phyloP scores from a whole-genome alignment of 1,140 invertebrate genomes.

The Macrocentrus cingulum region DNA sequence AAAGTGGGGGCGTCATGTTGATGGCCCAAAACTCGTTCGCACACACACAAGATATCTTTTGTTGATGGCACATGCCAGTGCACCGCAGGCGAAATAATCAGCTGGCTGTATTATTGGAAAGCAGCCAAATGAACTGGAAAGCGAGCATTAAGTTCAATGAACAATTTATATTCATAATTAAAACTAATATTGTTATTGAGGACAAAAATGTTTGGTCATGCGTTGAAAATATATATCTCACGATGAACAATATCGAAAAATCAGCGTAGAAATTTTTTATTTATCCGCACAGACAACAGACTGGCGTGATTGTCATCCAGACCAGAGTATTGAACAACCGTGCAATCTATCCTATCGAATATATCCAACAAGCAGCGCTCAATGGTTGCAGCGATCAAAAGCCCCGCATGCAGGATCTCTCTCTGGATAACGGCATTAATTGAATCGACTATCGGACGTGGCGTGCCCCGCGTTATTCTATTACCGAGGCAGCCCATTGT shows the following conservation, averaged over 20 bases:
- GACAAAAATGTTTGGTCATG: not conserved
- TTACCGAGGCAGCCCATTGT: slow-evolving; percentile 52
- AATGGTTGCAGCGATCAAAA: slow-evolving; percentile 42
- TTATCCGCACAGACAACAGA: too few species aligned
- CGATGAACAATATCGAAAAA: too few species aligned
- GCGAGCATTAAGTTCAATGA: not conserved
- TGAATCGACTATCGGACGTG: slow-evolving; percentile 50
- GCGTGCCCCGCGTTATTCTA: slow-evolving; percentile 51
- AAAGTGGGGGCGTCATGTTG: too few species aligned
- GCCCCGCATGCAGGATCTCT: slow-evolving; percentile 41
- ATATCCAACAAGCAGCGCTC: slow-evolving; percentile 36
- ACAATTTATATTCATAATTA: too few species aligned
- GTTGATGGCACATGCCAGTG: not conserved
- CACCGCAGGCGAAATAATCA: slow-evolving; percentile 29
- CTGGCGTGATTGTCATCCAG: slow-evolving; percentile 31
- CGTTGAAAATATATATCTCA: too few species aligned
- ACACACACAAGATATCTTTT: not conserved
- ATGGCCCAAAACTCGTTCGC: not conserved
- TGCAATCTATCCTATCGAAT: slow-evolving; percentile 48
- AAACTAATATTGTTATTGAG: not conserved
- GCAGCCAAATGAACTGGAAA: slow-evolving; percentile 41
- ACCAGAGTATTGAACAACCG: slow-evolving; percentile 38
- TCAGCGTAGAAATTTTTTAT: too few species aligned
- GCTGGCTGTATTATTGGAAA: slow-evolving; percentile 43
- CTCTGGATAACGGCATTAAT: slow-evolving; percentile 51